These are phyloP conservation scores for Poecilia wingei DNA, from an alignment of 2,797 vertebrate species.

Conservation along the genomic window DNA sequence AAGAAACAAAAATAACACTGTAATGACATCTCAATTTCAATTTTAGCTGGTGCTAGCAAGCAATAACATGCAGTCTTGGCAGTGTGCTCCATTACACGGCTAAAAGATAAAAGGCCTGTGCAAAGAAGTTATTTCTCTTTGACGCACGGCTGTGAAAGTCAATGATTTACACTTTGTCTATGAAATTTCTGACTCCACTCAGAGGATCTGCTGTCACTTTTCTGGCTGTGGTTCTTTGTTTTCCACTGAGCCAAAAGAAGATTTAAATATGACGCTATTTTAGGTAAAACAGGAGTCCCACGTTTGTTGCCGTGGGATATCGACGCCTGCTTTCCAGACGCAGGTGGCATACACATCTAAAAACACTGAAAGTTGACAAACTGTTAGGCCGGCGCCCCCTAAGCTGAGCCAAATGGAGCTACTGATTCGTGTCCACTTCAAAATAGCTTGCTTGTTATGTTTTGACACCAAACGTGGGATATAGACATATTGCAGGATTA, in stretches of 20 bases:
- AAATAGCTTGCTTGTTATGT: neutral
- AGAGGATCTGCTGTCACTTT: neutral
- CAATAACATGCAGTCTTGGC: neutral
- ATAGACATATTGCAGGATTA: neutral
- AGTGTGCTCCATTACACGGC: neutral
- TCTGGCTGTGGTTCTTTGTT: neutral
- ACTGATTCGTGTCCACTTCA: neutral
- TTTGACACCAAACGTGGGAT: conserved; percentile 1
- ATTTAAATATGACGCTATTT: neutral
- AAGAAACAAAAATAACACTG: neutral
- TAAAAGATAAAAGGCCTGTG: neutral
- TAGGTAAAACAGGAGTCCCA: neutral
- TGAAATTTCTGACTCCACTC: neutral
- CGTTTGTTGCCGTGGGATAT: neutral
- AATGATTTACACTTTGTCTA: neutral
- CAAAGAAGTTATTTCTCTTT: neutral
- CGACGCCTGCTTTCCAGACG: neutral
- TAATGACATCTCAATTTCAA: neutral
- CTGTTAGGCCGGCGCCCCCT: neutral
- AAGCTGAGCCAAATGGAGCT: neutral
- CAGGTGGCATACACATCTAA: neutral
- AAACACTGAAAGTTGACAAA: neutral
- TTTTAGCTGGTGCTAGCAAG: neutral
- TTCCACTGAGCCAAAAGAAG: neutral
- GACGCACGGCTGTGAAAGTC: neutral